Evolutionary conservation across 1,140 invertebrate species (phyloP), one percentile per base, ranked within the genome.

Genomic region (Oncopodura yosiiana): DNA sequence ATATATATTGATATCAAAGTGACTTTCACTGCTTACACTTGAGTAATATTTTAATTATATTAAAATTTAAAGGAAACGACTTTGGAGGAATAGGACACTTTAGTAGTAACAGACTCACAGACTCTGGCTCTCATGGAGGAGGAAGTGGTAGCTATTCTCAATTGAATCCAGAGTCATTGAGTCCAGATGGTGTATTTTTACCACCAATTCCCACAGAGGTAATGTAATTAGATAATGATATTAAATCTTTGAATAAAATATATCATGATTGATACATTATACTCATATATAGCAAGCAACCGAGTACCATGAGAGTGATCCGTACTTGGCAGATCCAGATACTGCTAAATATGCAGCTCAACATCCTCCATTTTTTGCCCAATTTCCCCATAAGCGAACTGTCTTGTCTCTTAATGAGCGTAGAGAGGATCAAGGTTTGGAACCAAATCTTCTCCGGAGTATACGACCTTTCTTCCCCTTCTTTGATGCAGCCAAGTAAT

Each of bases 391-490:
- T 45, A 63, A 63, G 36, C 4, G 63, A 49, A 63, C 61, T 16
- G 55, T 65, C 12, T 37, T 65, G 24, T 30, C 46, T 32, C 23
- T 65, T 36, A 62, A 65, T 24, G 58, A 62, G 32, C 26, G 55
- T 26, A 50, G 63, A 16, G 63, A 52, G 24, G 54, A 63, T 23
- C 56, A 65, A 30, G 63, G 63, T 37, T 49, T 63, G 23, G 63
- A 65, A 38, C 58, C 58, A 27, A 62, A 63, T 48, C 36, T 62
- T 16, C 48, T 65, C 6, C 27, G 63, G 29, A 61, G 57, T 46
- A 65, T 65, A 32, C 53, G 63, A 53, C 63, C 63, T 19, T 65
- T 57, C 61, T 65, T 65, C 49, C 51, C 63, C n/a, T 65, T 65
- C 51, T 64, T 61, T 51, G 62, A 64, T 50, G 39, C 46, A n/a